phyloP scores from a whole-genome alignment of 2,113 vertebrate genomes.

The Archilochus colubris region DNA sequence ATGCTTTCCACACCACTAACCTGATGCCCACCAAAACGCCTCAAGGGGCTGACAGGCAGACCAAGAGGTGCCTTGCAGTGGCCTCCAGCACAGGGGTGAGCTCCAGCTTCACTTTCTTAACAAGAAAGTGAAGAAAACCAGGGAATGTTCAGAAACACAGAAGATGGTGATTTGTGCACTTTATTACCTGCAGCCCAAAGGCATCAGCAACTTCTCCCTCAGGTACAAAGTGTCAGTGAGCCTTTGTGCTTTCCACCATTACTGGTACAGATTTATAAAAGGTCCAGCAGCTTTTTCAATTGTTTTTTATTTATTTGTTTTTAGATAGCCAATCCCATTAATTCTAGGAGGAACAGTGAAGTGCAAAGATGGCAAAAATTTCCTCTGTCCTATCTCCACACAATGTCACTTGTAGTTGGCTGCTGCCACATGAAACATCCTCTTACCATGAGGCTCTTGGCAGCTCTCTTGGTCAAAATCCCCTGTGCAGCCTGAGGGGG shows the following conservation, averaged over 20 bases:
- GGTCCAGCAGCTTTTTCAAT: background rate
- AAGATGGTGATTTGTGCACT: background rate
- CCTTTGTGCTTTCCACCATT: no score
- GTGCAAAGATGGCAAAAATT: background rate
- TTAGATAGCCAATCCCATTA: background rate
- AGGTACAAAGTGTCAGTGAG: background rate
- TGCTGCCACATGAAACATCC: background rate
- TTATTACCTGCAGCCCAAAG: background rate
- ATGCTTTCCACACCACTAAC: background rate
- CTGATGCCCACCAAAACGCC: background rate
- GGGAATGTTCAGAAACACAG: fast-evolving
- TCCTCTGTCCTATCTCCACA: background rate
- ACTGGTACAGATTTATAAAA: background rate
- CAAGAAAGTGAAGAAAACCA: background rate
- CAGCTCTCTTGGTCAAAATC: background rate
- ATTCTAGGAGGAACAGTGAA: background rate
- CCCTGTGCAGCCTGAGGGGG: background rate
- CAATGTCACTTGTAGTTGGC: background rate
- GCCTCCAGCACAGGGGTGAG: background rate
- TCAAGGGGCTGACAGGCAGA: background rate
- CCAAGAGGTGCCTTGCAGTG: background rate
- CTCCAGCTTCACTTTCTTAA: background rate
- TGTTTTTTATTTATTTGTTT: background rate
- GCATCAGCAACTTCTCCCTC: background rate
- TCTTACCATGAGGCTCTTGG: background rate